Percentiles rank a stretch among this genome's conserved stretches.
Evolutionary conservation across 2,888 invertebrate genomes (phyloP).

Genomic region (Orthonychiurus folsomi): DNA sequence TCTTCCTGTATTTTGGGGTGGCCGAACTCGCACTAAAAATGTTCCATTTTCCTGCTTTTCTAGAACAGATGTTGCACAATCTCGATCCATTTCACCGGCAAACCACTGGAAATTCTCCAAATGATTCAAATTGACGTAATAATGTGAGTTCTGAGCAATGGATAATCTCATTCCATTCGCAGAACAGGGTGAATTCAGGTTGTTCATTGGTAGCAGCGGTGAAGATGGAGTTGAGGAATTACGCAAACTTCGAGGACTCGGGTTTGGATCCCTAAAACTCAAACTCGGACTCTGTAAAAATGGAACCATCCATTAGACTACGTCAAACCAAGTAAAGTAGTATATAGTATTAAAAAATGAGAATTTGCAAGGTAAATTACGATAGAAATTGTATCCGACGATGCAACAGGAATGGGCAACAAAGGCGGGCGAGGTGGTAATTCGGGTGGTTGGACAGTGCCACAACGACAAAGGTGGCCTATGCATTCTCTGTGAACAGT

Average conservation of each 20-base stretch:
- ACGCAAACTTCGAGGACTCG: conserved; percentile 9
- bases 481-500: conserved; percentile 86
- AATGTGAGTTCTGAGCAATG: conserved; percentile 18
- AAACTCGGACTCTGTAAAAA: conserved; percentile 22
- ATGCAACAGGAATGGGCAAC: neutral
- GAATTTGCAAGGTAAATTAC: neutral
- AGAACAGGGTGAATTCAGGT: conserved; percentile 34
- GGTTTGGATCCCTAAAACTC: conserved; percentile 9
- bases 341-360: neutral
- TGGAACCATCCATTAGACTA: too few relatives aligned
- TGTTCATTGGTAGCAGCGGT: conserved; percentile 34
- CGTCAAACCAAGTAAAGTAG: neutral
- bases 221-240: conserved; percentile 19
- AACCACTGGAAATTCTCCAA: conserved; percentile 50
- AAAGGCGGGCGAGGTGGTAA: conserved; percentile 48
- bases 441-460: conserved; percentile 52
- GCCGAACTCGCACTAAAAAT: conserved; percentile 71
- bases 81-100: conserved; percentile 79
- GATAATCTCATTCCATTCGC: conserved; percentile 37
- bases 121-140: conserved; percentile 37
- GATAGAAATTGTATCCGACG: neutral
- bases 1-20: conserved; percentile 42
- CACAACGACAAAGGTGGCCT: conserved; percentile 63
- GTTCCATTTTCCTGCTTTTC: conserved; percentile 74
- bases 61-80: conserved; percentile 62